A percentile compares a stretch with the other conserved stretches of the same genome.
Conservation (phyloP, 2,113 vertebrate species). For the Tursiops truncatus region DNA sequence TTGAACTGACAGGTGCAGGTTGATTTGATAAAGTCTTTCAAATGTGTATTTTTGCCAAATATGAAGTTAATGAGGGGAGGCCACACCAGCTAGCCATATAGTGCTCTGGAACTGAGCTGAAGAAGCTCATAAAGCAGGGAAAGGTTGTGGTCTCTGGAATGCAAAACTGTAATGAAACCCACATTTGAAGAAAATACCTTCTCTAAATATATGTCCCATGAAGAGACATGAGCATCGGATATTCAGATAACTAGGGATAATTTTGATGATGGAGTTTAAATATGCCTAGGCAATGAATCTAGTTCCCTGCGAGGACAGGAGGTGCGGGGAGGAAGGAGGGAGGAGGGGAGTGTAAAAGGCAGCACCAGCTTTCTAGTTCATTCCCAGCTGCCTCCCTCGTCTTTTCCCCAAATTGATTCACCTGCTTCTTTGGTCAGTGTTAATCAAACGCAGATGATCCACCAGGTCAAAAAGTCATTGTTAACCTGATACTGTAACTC, state of each 20-base stretch:
- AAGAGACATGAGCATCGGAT: not conserved
- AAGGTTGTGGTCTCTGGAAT: not conserved
- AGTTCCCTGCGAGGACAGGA: not conserved
- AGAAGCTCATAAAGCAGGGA: not conserved
- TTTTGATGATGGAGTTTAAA: not conserved
- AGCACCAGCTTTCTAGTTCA: not conserved
- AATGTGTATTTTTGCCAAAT: slow-evolving; percentile 35
- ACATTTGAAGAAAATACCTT: not conserved
- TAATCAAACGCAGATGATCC: not conserved
- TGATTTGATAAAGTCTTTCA: slow-evolving; percentile 37
- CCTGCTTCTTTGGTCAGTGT: not conserved
- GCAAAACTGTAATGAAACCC: not conserved
- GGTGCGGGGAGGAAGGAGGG: too few relatives aligned
- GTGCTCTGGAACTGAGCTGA: not conserved
- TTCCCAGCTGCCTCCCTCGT: not conserved
- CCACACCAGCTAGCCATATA: not conserved
- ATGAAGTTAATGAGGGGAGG: not conserved
- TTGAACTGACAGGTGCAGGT: not conserved
- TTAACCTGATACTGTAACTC: not conserved
- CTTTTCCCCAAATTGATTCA: not conserved
- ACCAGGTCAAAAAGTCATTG: not conserved
- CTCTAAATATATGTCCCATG: not conserved
- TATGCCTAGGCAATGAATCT: not conserved
- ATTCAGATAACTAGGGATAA: not conserved
- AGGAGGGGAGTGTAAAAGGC: too few relatives aligned